Base-by-base conservation (phyloP, 2,888 invertebrate species). In the Alentia gelatinosa region DNA sequence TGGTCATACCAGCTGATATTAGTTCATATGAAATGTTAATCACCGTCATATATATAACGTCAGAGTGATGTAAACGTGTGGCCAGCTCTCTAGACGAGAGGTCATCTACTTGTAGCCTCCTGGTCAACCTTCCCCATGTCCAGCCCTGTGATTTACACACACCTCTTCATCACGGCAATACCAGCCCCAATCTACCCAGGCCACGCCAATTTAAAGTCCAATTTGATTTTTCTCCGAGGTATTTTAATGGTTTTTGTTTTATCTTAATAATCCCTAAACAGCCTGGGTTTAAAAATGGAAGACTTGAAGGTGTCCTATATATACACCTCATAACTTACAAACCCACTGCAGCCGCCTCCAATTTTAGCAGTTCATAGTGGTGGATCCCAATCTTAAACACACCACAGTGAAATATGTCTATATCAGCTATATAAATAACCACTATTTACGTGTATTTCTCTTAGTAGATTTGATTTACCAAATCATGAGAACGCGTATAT, bases 211-310 rank as follows among this genome's bases (percentile, higher is more conserved):
- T 39, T 83, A 83, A 83, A 40, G 35, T 83, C 83, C 83, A 83
- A 83, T 83, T 83, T 83, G 37, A 68, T 68, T 68, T 63, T 68
- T 68, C n/a, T 68, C 33, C 1, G 56, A 56, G 56, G 56, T n/a
- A 56, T 56, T 12, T 12, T 56, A 56, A 1, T 9, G 5, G 56
- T 19, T 56, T 19, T 56, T 9, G n/a, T 56, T 56, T 56, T n/a
- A n/a, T n/a, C n/a, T n/a, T n/a, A n/a, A n/a, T n/a, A n/a, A n/a
- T n/a, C n/a, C n/a, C n/a, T n/a, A n/a, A n/a, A n/a, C n/a, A n/a
- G n/a, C n/a, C n/a, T n/a, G n/a, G n/a, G n/a, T n/a, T n/a, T n/a
- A n/a, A n/a, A n/a, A n/a, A n/a, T n/a, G n/a, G n/a, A n/a, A n/a
- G n/a, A n/a, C n/a, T n/a, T n/a, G n/a, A n/a, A n/a, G n/a, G n/a